Conservation (phyloP, 92 coral and sea anemone species). For the Isaurus tuberculatus region DNA sequence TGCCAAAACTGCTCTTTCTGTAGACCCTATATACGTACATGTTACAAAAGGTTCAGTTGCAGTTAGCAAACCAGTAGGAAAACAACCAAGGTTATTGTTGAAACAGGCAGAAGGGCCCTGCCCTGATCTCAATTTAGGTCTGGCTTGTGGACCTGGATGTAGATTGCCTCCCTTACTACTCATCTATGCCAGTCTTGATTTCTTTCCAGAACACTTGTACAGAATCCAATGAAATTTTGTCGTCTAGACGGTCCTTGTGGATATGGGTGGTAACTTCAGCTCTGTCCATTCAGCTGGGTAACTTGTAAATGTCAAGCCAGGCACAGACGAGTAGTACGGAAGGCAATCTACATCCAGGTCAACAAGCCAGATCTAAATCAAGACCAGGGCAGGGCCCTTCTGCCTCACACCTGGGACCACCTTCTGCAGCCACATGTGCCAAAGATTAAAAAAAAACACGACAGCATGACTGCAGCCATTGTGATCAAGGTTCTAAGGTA, state of each 20-base stretch:
- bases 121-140: too few species aligned
- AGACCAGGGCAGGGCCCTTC: constrained; percentile 6
- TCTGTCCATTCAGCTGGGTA: constrained; percentile 7
- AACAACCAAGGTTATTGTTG: neutral
- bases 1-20: constrained; percentile 45
- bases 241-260: constrained; percentile 1
- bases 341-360: constrained; percentile 15
- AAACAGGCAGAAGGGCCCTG: neutral
- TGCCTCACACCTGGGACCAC: constrained; percentile 11
- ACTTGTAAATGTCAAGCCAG: constrained; percentile 3
- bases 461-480: constrained; percentile 1
- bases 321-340: neutral
- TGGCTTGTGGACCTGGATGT: too few species aligned
- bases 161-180: too few species aligned
- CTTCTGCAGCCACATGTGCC: constrained; percentile 13
- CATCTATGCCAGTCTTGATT: too few species aligned
- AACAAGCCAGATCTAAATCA: neutral
- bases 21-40: constrained; percentile 27
- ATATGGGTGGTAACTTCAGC: neutral
- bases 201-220: too few species aligned
- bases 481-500: constrained; percentile 10
- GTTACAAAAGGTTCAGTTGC: constrained; percentile 1
- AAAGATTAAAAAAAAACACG: neutral
- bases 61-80: constrained; percentile 1
- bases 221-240: too few species aligned